Evolutionary conservation across 2,113 vertebrate genomes (phyloP).

Genomic region (Arothron firmamentum): DNA sequence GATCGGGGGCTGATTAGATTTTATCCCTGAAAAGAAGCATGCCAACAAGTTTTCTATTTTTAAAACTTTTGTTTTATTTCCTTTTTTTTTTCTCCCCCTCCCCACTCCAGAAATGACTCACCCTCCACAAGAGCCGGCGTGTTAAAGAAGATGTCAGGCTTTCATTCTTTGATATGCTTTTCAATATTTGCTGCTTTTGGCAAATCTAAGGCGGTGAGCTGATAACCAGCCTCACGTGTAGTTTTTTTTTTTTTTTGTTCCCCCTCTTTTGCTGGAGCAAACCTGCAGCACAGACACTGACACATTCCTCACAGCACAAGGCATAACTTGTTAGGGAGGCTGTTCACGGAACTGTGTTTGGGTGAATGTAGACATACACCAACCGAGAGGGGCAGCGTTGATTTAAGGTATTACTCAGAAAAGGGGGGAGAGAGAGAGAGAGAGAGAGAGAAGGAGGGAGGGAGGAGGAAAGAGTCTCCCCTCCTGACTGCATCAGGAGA

Average conservation of each 20-base stretch:
- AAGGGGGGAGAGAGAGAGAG: constrained; percentile 65
- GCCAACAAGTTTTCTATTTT: no score
- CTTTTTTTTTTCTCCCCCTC: no score
- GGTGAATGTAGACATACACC: constrained; percentile 54
- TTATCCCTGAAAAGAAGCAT: no score
- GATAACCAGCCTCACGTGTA: background rate
- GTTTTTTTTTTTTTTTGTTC: constrained; percentile 39
- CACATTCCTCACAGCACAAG: constrained; percentile 75
- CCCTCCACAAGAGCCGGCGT: no score
- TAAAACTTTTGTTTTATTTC: no score
- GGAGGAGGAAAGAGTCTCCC: constrained; percentile 70
- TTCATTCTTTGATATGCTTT: background rate
- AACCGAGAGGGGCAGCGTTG: constrained; percentile 77
- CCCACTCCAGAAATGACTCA: no score
- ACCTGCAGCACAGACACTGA: constrained; percentile 49
- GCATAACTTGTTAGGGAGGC: constrained; percentile 74
- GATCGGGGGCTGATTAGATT: no score
- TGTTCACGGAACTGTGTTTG: constrained; percentile 66
- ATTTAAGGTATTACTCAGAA: constrained; percentile 84
- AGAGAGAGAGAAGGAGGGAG: constrained; percentile 58
- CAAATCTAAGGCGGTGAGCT: no score
- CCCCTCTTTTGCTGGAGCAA: constrained; percentile 37
- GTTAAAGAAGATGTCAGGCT: no score
- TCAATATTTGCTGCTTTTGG: background rate
- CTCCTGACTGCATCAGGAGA: constrained; percentile 81